Evolutionary conservation across 2,797 vertebrate species (phyloP), one percentile per base, ranked within the genome.

Genomic region (Galago senegalensis): DNA sequence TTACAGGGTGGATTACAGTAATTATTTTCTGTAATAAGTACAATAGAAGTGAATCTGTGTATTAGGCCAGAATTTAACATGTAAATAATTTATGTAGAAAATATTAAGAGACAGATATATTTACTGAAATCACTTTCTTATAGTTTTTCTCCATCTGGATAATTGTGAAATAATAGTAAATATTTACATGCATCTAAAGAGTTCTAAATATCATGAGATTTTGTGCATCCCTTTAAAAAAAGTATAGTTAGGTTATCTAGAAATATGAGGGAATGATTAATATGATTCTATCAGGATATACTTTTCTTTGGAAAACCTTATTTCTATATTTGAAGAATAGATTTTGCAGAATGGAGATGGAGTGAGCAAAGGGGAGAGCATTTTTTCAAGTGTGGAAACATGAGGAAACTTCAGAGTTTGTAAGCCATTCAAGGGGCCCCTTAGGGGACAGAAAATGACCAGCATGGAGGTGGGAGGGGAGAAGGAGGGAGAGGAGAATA

Each of bases 271-370:
- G 63, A 87, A 37, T 77, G 40, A 72, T 61, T 82, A 61, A 73
- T 77, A 16, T 80, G 46, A 91, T 92, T 77, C 34, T 96, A 58
- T 80, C 49, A 93, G 43, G 37, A 58, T 37, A 27, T 53, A 70
- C 25, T 89, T 93, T 96, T 72, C 67, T 84, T 89, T 92, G 84
- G 40, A 77, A 95, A 93, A 91, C 23, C 20, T 90, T 92, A 40
- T 67, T 89, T 95, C 61, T 95, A 29, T 83, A 93, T 95, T 95
- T 77, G 56, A 96, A 93, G 37, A 88, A 31, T 5, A 75, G 82
- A 31, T 83, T 85, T 87, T 83, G 13, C 5, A 65, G 69, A 89
- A 90, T 73, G 63, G 20, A 87, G 16, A n/a, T 75, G 7, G 17
- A 72, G 5, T 53, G 3, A 40, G 46, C 27, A 29, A 76, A 86